phyloP scores from a whole-genome alignment of 2,113 vertebrate species.

The Myxocyprinus asiaticus region DNA sequence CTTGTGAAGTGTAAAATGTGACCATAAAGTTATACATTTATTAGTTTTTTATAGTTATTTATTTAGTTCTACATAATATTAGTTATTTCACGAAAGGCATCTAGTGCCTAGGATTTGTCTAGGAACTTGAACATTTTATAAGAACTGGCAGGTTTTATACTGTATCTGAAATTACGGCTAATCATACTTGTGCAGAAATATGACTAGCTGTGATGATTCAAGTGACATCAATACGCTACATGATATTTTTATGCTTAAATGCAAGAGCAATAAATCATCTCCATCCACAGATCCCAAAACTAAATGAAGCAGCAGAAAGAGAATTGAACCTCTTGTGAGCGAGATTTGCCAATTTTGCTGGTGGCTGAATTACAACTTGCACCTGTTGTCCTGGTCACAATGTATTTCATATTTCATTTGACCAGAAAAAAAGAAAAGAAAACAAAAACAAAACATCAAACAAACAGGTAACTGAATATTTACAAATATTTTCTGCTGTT shows the following conservation, averaged over 20 bases:
- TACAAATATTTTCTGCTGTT: constrained; percentile 78
- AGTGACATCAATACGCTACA: constrained; percentile 5
- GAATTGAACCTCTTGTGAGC: background rate
- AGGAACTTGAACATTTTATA: background rate
- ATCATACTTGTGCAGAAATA: background rate
- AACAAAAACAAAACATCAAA: constrained; percentile 60
- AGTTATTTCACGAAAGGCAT: too few species aligned
- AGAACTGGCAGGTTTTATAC: background rate
- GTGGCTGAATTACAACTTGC: constrained; percentile 60
- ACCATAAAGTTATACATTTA: background rate
- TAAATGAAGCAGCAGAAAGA: constrained; percentile 21
- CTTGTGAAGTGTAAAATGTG: background rate
- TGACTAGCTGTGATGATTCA: background rate
- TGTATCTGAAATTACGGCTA: too few species aligned
- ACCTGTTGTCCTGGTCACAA: constrained; percentile 77
- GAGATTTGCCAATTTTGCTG: constrained; percentile 21
- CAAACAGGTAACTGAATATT: constrained; percentile 80
- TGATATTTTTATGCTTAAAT: constrained; percentile 17
- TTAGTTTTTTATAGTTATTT: too few species aligned
- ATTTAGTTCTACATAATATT: too few species aligned
- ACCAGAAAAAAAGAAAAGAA: constrained; percentile 62
- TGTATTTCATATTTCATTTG: constrained; percentile 74
- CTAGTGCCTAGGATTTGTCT: too few species aligned
- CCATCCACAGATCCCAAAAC: background rate
- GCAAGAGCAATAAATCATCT: constrained; percentile 11